A percentile compares a stretch with the other conserved stretches of the same genome.
These are phyloP conservation scores for Eupleurogrammus muticus DNA, from an alignment of 2,797 vertebrate species.

Conservation along the genomic window DNA sequence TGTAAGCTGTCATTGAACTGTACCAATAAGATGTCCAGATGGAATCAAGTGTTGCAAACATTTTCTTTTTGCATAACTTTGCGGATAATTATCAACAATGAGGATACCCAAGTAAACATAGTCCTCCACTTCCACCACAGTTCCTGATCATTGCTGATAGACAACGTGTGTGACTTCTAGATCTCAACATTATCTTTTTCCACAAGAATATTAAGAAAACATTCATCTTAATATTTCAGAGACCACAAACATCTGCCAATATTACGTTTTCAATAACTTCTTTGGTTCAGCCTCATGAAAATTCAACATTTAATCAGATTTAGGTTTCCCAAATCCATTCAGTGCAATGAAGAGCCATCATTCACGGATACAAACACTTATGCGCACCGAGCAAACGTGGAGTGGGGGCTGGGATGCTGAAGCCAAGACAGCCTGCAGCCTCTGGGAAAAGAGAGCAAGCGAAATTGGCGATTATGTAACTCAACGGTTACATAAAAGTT, in stretches of 20 bases:
- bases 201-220: background rate
- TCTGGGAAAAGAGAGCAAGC: constrained; percentile 59
- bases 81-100: no score
- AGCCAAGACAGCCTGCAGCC: constrained; percentile 65
- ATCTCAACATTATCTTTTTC: background rate
- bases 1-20: no score
- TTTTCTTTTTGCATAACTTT: no score
- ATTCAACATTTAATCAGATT: constrained; percentile 6
- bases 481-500: constrained; percentile 72
- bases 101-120: no score
- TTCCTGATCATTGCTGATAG: no score
- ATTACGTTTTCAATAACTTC: background rate
- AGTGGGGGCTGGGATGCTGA: constrained; percentile 60
- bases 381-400: constrained; percentile 31
- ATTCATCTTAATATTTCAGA: background rate
- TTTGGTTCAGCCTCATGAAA: background rate
- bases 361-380: constrained; percentile 16
- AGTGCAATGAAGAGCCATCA: constrained; percentile 18
- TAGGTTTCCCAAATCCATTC: constrained; percentile 5
- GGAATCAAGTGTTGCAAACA: no score
- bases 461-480: constrained; percentile 73
- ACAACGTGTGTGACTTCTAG: no score
- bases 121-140: no score
- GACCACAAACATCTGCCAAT: background rate
- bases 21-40: no score